Evolutionary conservation across 2,888 invertebrate species (phyloP), one percentile per base, ranked within the genome.

Genomic region (Muscina levida): DNA sequence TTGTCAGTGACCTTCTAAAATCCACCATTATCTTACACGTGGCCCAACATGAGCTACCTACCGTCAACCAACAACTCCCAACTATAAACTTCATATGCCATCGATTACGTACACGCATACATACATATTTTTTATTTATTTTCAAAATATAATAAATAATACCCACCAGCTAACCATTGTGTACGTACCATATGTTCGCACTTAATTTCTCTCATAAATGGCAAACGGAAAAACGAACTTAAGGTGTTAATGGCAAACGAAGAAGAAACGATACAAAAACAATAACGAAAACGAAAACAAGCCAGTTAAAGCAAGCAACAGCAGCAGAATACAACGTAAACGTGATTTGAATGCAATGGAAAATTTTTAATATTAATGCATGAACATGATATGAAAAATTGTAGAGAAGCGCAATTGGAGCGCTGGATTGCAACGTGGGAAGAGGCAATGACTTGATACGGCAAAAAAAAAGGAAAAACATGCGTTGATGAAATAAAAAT

Each of bases 291-390:
- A 65, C n/a, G 67, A 13, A 5, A 17, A 13, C 13, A 53, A 5
- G 17, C n/a, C 13, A 56, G 42, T 19, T n/a, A 44, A 42, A 24
- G 4, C 22, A 17, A n/a, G 8, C 6, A 57, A 11, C 13, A 11
- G 15, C n/a, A 24, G 19, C 13, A 59, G 39, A 72, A 39, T 59
- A 59, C 66, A 67, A 77, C 53, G 26, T 57, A 77, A 74, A 81
- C 81, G 81, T 81, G 77, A 72, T 77, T 75, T 77, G 81, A 81
- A 81, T 81, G 81, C 81, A 81, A 77, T 77, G 74, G 46, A 48
- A 53, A 62, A 22, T 65, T 3, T 75, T 62, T 68, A 31, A 57
- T 77, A 74, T 81, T 81, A 75, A 81, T 81, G 74, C 77, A 68
- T n/a, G 57, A 53, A 68, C 74, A 77, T 75, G 72, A 5, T 19